These are phyloP conservation scores for Ischnus inquisitorius DNA, from an alignment of 2,888 invertebrate genomes.

Conservation along the genomic window DNA sequence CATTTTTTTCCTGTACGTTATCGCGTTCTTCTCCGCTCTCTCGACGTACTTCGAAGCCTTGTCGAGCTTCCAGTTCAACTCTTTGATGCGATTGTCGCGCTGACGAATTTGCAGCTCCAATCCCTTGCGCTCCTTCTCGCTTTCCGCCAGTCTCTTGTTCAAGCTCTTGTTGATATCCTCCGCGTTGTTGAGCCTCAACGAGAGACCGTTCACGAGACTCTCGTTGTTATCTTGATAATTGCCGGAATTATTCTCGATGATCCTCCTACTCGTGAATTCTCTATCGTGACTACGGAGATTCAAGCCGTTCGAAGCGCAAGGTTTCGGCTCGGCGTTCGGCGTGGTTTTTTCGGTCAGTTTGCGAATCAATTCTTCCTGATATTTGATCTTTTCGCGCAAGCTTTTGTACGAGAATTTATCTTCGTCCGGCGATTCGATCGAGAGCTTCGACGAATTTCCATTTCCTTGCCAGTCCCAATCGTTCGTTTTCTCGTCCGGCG, in stretches of 20 bases:
- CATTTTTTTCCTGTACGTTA: slow-evolving; percentile 81
- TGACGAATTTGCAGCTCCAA: slow-evolving; percentile 78
- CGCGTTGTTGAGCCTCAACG: slow-evolving; percentile 76
- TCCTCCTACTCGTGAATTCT: slow-evolving; percentile 28
- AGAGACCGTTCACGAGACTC: slow-evolving; percentile 75
- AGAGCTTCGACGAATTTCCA: slow-evolving; percentile 16
- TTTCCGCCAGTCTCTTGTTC: slow-evolving; percentile 77
- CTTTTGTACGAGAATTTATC: slow-evolving; percentile 53
- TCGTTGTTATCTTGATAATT: slow-evolving; percentile 68
- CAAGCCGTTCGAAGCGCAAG: background rate
- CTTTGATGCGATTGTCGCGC: slow-evolving; percentile 81
- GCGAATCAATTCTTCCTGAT: slow-evolving; percentile 78
- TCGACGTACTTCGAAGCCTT: slow-evolving; percentile 82
- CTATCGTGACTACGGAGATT: slow-evolving; percentile 53
- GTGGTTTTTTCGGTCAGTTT: slow-evolving; percentile 76
- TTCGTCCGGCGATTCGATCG: slow-evolving; percentile 42
- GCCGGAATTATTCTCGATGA: slow-evolving; percentile 37
- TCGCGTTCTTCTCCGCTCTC: slow-evolving; percentile 81
- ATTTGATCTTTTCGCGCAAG: slow-evolving; percentile 74
- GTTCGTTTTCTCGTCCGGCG: background rate
- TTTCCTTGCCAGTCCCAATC: slow-evolving; percentile 27
- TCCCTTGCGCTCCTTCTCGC: slow-evolving; percentile 78
- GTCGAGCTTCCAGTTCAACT: slow-evolving; percentile 82
- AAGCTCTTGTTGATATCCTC: slow-evolving; percentile 79
- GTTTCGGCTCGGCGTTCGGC: slow-evolving; percentile 30